Conservation (phyloP, 2,113 vertebrate species). For the Recurvirostra avosetta region DNA sequence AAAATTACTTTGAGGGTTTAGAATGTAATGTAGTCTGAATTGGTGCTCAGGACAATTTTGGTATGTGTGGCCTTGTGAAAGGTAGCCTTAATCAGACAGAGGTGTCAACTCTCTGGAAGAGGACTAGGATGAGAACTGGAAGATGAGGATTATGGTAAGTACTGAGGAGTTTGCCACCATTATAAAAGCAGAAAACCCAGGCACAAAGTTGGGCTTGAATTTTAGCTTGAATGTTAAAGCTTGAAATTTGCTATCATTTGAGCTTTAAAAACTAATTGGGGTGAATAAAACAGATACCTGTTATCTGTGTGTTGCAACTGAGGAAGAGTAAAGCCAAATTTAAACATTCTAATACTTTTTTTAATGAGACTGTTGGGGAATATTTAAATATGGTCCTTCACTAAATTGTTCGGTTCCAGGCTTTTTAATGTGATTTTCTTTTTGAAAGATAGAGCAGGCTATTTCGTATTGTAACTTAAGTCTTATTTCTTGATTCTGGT, state of each 20-base stretch:
- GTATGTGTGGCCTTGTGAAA: neutral
- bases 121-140: neutral
- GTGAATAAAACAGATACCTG: neutral
- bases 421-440: neutral
- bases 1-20: neutral
- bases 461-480: neutral
- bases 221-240: neutral
- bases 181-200: neutral
- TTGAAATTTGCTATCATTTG: neutral
- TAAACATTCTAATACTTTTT: no score
- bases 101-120: neutral
- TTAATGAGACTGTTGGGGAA: neutral
- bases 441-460: neutral
- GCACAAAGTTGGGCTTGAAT: neutral
- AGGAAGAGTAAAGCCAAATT: neutral
- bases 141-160: neutral
- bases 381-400: neutral
- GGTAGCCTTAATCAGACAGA: neutral
- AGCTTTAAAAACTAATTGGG: neutral
- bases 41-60: neutral
- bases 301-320: neutral
- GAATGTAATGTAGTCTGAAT: neutral
- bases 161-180: neutral
- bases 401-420: neutral
- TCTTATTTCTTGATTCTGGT: neutral